Percentiles rank a stretch among this genome's conserved stretches.
These are phyloP conservation scores for Tetrax tetrax DNA, from an alignment of 2,113 vertebrate genomes.

Conservation along the genomic window DNA sequence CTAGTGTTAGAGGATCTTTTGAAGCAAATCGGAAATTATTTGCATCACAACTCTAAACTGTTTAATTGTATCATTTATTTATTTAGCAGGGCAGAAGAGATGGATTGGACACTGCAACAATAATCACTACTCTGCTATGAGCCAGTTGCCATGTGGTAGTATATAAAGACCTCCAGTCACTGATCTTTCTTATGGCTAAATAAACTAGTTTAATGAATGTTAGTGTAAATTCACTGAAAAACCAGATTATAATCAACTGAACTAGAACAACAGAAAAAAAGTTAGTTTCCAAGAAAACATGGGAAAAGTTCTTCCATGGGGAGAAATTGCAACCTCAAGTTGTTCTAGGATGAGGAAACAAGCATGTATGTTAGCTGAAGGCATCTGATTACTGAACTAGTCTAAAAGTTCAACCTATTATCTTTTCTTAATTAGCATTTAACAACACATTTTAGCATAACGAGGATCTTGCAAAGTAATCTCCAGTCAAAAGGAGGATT, in stretches of 20 bases:
- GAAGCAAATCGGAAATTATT: neutral
- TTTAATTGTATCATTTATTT: neutral
- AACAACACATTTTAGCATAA: neutral
- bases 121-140: too few relatives aligned
- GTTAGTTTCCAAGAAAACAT: neutral
- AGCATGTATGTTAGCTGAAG: neutral
- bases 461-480: neutral
- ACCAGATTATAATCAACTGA: constrained; percentile 13
- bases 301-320: neutral
- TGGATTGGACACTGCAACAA: neutral
- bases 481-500: neutral
- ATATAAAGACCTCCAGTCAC: neutral
- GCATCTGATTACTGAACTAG: neutral
- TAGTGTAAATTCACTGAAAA: constrained; percentile 26
- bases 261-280: constrained; percentile 7
- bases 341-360: neutral
- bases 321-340: neutral
- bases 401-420: neutral
- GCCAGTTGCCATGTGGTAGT: neutral
- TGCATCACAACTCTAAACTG: neutral
- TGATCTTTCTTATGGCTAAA: neutral
- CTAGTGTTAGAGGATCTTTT: neutral
- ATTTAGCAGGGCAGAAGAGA: neutral
- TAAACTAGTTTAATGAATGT: constrained; percentile 25
- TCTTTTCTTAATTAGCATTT: constrained; percentile 22